These are phyloP conservation scores for Prunella fulvescens DNA, from an alignment of 2,113 vertebrate species.

Conservation along the genomic window DNA sequence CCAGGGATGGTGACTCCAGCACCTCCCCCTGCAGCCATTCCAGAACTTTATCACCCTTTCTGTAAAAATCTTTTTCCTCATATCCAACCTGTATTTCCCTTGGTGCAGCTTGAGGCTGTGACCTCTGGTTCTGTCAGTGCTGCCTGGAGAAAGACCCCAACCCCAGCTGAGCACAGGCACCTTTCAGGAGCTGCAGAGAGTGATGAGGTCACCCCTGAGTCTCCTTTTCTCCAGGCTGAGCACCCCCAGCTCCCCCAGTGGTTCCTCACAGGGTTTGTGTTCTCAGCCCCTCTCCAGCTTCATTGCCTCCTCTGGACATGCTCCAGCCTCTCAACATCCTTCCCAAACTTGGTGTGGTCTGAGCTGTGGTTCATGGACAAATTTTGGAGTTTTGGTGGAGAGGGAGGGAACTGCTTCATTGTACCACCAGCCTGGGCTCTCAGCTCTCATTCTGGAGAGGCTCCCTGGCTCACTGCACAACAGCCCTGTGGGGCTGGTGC, in stretches of 20 bases:
- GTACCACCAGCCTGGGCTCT: neutral
- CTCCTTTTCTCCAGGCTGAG: neutral
- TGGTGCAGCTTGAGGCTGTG: neutral
- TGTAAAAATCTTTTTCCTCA: neutral
- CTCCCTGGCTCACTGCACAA: accelerated
- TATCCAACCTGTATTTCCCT: neutral
- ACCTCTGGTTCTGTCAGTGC: neutral
- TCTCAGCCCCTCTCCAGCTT: neutral
- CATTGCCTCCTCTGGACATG: neutral
- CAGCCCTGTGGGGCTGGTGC: neutral
- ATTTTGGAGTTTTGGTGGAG: neutral
- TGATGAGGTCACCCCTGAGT: neutral
- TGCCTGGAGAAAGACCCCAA: neutral
- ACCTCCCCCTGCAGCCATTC: neutral
- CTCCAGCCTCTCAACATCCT: neutral
- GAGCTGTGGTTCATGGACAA: accelerated
- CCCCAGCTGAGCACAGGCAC: neutral
- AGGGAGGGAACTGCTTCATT: neutral
- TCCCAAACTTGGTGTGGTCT: neutral
- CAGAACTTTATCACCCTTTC: neutral
- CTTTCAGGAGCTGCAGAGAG: neutral
- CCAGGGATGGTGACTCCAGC: neutral
- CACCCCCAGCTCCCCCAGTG: neutral
- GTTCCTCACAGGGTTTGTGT: neutral
- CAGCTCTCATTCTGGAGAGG: accelerated